phyloP scores from a whole-genome alignment of 2,113 vertebrate species.

The Oreochromis niloticus region DNA sequence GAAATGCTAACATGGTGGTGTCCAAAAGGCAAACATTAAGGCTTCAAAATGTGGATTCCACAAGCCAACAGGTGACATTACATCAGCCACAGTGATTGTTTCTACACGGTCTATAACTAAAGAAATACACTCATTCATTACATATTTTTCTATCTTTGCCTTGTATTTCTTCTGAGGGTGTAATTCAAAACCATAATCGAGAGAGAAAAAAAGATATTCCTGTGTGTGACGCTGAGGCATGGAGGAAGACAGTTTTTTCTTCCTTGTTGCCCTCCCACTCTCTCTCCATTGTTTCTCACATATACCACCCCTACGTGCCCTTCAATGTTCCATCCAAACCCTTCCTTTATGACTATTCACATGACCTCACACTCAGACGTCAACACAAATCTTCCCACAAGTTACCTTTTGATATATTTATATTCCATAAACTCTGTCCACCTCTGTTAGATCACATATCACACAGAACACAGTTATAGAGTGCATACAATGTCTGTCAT shows the following conservation, averaged over 20 bases:
- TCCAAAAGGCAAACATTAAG: background rate
- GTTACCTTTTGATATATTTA: background rate
- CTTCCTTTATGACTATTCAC: background rate
- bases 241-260: background rate
- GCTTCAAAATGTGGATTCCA: background rate
- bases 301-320: background rate
- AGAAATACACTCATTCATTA: background rate
- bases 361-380: background rate
- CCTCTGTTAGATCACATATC: background rate
- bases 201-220: background rate
- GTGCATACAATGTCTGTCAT: background rate
- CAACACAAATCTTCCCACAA: background rate
- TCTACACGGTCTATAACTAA: background rate
- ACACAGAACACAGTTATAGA: background rate
- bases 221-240: background rate
- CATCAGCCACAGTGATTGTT: background rate
- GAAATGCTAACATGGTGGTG: background rate
- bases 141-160: background rate
- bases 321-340: background rate
- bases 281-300: background rate
- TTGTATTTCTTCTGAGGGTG: background rate
- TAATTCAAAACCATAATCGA: background rate
- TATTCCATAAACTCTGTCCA: conserved; percentile 19
- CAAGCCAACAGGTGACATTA: background rate
- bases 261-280: background rate